These are phyloP conservation scores for Pandion haliaetus DNA, from an alignment of 2,113 vertebrate genomes.

Conservation along the genomic window DNA sequence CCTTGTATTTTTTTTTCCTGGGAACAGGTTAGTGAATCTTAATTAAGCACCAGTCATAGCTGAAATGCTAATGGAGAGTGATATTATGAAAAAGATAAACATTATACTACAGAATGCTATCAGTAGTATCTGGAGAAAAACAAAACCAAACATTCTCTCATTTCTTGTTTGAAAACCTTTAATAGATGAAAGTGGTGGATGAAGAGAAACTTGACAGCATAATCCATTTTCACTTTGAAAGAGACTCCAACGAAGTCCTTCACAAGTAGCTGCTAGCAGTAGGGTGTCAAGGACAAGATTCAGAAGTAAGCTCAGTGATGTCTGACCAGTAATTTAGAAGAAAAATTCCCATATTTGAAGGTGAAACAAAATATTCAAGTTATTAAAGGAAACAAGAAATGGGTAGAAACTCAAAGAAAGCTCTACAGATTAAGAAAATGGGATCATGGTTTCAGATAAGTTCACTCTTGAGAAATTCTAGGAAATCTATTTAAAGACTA, in stretches of 20 bases:
- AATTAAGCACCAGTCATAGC: neutral
- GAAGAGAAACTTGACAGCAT: neutral
- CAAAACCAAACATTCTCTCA: neutral
- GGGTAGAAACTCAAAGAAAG: neutral
- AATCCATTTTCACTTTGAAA: constrained; percentile 1
- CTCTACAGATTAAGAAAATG: neutral
- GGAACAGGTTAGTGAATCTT: neutral
- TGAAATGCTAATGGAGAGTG: neutral
- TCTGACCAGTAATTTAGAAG: neutral
- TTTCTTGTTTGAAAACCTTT: neutral
- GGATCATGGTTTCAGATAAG: neutral
- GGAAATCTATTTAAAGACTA: neutral
- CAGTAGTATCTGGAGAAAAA: neutral
- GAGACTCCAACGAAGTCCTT: neutral
- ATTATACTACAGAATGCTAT: neutral
- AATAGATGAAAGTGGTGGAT: neutral
- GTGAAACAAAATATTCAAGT: neutral
- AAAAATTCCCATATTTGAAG: neutral
- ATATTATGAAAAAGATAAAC: neutral
- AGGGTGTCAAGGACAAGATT: neutral
- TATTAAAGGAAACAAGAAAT: neutral
- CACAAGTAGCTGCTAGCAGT: neutral
- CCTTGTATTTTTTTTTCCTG: neutral
- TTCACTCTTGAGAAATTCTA: neutral
- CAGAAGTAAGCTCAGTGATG: neutral